These are phyloP conservation scores for Bombylius major DNA, from an alignment of 2,888 invertebrate species.

Conservation along the genomic window DNA sequence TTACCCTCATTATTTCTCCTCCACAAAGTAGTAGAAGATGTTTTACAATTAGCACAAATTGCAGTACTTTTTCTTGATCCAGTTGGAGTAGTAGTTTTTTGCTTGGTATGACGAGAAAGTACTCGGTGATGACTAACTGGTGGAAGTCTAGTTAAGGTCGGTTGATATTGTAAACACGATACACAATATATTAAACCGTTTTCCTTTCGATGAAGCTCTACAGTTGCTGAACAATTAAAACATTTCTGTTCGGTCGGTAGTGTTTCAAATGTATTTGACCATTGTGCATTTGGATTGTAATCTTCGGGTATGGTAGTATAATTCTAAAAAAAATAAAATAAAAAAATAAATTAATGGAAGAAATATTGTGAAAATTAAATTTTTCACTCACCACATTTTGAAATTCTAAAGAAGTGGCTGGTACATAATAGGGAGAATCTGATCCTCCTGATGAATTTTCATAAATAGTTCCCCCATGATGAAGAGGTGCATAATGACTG, in stretches of 20 bases:
- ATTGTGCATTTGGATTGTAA: slow-evolving; percentile 23
- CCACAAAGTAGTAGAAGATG: slow-evolving; percentile 66
- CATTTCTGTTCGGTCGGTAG: slow-evolving; percentile 24
- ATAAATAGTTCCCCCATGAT: slow-evolving; percentile 17
- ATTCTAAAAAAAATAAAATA: slow-evolving; percentile 16
- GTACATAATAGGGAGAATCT: slow-evolving; percentile 22
- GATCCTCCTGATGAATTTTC: slow-evolving; percentile 23
- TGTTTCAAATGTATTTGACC: slow-evolving; percentile 11
- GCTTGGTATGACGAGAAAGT: slow-evolving; percentile 27
- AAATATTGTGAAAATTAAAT: not conserved
- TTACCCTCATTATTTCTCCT: slow-evolving; percentile 75
- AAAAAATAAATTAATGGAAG: no score
- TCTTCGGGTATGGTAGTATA: slow-evolving; percentile 31
- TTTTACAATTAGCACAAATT: slow-evolving; percentile 50
- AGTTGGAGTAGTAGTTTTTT: slow-evolving; percentile 25
- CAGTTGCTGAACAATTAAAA: slow-evolving; percentile 23
- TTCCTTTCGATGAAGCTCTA: slow-evolving; percentile 22
- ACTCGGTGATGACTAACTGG: slow-evolving; percentile 18
- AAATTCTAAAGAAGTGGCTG: slow-evolving; percentile 23
- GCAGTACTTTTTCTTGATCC: slow-evolving; percentile 33
- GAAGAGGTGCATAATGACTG: slow-evolving; percentile 19
- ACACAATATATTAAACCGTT: slow-evolving; percentile 10
- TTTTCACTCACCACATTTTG: slow-evolving; percentile 19
- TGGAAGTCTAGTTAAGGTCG: not conserved
- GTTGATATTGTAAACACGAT: not conserved